A percentile compares a stretch with the other conserved stretches of the same genome.
These are phyloP conservation scores for Hemistola chrysoprasaria DNA, from an alignment of 2,888 invertebrate species.

Conservation along the genomic window DNA sequence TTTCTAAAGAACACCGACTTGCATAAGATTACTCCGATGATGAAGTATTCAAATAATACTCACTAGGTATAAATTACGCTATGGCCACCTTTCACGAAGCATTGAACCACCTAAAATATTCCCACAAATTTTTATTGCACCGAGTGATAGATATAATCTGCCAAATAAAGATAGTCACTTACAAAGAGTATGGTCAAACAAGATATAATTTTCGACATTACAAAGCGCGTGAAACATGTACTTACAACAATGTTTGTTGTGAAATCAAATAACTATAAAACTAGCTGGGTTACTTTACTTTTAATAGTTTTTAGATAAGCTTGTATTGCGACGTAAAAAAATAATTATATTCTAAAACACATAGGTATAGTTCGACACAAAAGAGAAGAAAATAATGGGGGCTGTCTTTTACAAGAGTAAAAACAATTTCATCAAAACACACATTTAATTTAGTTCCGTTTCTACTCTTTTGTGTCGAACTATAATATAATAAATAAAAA, in stretches of 20 bases:
- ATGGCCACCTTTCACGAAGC: constrained; percentile 35
- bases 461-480: no score
- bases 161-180: constrained; percentile 23
- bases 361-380: no score
- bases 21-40: background rate
- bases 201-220: constrained; percentile 27
- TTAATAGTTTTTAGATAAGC: constrained; percentile 7
- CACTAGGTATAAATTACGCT: constrained; percentile 69
- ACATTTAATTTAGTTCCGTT: no score
- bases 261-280: constrained; percentile 24
- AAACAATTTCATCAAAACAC: no score
- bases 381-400: no score
- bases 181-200: constrained; percentile 23
- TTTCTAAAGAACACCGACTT: no score
- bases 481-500: no score
- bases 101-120: constrained; percentile 44
- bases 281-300: constrained; percentile 12
- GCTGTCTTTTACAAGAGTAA: no score
- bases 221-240: constrained; percentile 9
- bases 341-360: no score
- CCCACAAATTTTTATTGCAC: constrained; percentile 16
- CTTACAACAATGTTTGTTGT: constrained; percentile 15
- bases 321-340: constrained; percentile 3
- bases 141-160: constrained; percentile 13
- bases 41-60: constrained; percentile 36